Evolutionary conservation across 2,888 invertebrate species (phyloP), one percentile per base, ranked within the genome.

Genomic region (Mythimna impura): DNA sequence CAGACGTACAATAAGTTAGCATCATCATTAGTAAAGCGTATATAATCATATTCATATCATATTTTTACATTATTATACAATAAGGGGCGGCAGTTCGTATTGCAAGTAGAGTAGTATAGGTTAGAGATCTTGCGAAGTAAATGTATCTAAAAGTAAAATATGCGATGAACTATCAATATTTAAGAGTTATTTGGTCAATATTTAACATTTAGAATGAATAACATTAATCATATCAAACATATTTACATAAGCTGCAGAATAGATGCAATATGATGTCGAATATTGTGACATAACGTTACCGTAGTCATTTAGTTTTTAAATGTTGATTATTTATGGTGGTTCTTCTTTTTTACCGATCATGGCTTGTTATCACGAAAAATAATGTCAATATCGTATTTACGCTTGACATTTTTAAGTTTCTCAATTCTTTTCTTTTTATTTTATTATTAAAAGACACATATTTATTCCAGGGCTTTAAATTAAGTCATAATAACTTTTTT

Each of bases 221-320:
- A 69, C 57, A 79, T 81, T 81, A 71, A 71, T 82, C 66, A 71
- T 84, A 74, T 78, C 71, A 84, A 78, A 85, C 71, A 73, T 86
- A 82, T 85, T 75, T 77, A 87, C 75, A 80, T 75, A 73, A 85
- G 85, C 86, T 83, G 85, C 87, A 74, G 81, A 86, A 82, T 80
- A 80, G 78, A 85, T 83, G 83, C 77, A 88, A 88, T 84, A 82
- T 64, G 60, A 79, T 66, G 36, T 63, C 52, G n/a, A 25, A 65
- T 55, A 57, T 10, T 25, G 9, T 43, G 36, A 30, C 43, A n/a
- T n/a, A 62, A 54, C 34, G 54, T 25, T 58, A n/a, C 5, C 14
- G 30, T 67, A n/a, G 20, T 50, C 65, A 10, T n/a, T 43, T 12
- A 22, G 30, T 70, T 61, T 10, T 30, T 67, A 58, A 30, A 67